phyloP scores from a whole-genome alignment of 2,797 vertebrate genomes.

The Hydrophis major region DNA sequence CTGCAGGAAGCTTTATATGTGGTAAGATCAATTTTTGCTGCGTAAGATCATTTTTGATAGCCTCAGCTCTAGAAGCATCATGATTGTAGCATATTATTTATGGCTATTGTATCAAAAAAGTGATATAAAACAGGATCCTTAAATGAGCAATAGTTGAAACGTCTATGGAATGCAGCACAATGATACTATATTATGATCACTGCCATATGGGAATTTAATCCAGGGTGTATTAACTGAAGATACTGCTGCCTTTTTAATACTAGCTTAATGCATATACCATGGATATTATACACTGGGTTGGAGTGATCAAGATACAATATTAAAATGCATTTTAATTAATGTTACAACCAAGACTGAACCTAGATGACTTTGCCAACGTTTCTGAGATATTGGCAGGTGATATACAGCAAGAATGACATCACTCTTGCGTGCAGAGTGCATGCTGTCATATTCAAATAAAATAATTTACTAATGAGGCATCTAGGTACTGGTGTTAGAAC shows the following conservation, averaged over 20 bases:
- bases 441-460: neutral
- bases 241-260: neutral
- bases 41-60: constrained; percentile 40
- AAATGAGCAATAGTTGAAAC: neutral
- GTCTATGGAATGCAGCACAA: neutral
- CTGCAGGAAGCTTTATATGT: neutral
- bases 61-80: constrained; percentile 28
- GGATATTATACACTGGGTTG: accelerated
- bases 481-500: neutral
- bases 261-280: neutral
- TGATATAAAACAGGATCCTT: neutral
- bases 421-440: neutral
- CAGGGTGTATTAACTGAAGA: neutral
- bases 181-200: neutral
- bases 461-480: neutral
- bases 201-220: neutral
- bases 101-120: neutral
- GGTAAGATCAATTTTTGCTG: constrained; percentile 37
- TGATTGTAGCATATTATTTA: neutral
- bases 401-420: neutral
- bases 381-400: neutral
- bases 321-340: neutral
- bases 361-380: constrained; percentile 16
- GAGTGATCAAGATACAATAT: neutral
- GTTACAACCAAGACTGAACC: neutral